Evolutionary conservation across 1,140 invertebrate species (phyloP).

Genomic region (Caenorhabditis inopinata): DNA sequence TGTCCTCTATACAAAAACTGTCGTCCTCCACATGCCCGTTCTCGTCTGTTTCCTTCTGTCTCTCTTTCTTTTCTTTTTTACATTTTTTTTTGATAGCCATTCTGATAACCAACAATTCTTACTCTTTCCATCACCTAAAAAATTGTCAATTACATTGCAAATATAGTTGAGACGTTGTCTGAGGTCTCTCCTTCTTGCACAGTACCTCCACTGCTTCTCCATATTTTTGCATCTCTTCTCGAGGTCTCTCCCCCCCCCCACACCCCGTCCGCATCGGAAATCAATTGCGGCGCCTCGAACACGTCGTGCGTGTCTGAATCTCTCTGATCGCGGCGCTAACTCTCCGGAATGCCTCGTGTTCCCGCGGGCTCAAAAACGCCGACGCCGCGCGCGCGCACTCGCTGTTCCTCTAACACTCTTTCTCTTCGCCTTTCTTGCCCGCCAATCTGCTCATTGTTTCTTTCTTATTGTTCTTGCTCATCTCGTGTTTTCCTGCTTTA

Average conservation of each 20-base stretch:
- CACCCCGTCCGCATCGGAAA: background rate
- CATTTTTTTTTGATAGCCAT: background rate
- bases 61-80: background rate
- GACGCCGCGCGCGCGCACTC: background rate
- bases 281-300: background rate
- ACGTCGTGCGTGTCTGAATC: background rate
- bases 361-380: background rate
- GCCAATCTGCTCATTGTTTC: no score
- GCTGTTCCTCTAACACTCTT: background rate
- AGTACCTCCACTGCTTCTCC: background rate
- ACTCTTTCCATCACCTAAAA: background rate
- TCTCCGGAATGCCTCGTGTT: background rate
- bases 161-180: background rate
- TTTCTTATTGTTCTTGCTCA: slow-evolving; percentile 25
- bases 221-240: background rate
- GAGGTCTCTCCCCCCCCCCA: background rate
- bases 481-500: slow-evolving; percentile 4
- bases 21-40: no score
- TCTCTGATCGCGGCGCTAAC: background rate
- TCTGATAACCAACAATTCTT: background rate
- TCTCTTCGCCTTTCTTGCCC: no score
- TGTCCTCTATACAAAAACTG: background rate
- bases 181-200: background rate
- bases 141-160: slow-evolving; percentile 34
- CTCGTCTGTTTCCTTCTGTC: no score